Evolutionary conservation across 2,113 vertebrate genomes (phyloP), one percentile per base, ranked within the genome.

Genomic region (Rhabdomys dilectus): DNA sequence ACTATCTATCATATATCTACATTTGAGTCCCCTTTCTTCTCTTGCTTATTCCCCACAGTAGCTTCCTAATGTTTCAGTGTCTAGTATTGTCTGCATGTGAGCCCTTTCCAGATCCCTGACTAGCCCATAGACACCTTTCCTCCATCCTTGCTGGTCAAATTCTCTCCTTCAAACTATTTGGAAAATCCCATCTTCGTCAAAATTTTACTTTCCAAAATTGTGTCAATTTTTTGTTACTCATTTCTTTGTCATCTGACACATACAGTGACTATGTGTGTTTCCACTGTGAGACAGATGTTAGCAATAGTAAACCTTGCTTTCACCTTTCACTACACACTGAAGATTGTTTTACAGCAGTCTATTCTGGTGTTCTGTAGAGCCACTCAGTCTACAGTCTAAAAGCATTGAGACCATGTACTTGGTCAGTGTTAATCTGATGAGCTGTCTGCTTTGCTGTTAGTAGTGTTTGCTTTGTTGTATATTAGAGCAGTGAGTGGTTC

Each of bases 131-230:
- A 22, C 45, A 7, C 64, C 48, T 91, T 93, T 95, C 86, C 45
- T 82, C 73, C 51, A 91, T 53, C 29, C 76, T 29, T 66, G 76
- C 72, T 53, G 62, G 77, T 77, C 87, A 96, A 91, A 62, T 92
- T 5, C 62, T 19, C 16, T 76, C 39, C 78, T 93, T 77, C 26
- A 81, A 51, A 72, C 24, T 88, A 4, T 39, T 92, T 34, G 78
- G 78, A 97, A 96, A 91, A 56, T 64, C n/a, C 72, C 85, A 0
- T 56, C 24, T 75, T 88, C n/a, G 77, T 48, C 36, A 95, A 91
- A 34, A 90, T 53, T 88, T 95, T 17, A 58, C 45, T 92, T 90
- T 89, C 85, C 86, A 91, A 82, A 94, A 86, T 66, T 51, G 4
- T 60, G 78, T 45, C 34, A 12, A 29, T 22, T 13, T 78, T 66